Evolutionary conservation across 2,113 vertebrate genomes (phyloP), one percentile per base, ranked within the genome.

Genomic region (Anarhynchus alexandrinus): DNA sequence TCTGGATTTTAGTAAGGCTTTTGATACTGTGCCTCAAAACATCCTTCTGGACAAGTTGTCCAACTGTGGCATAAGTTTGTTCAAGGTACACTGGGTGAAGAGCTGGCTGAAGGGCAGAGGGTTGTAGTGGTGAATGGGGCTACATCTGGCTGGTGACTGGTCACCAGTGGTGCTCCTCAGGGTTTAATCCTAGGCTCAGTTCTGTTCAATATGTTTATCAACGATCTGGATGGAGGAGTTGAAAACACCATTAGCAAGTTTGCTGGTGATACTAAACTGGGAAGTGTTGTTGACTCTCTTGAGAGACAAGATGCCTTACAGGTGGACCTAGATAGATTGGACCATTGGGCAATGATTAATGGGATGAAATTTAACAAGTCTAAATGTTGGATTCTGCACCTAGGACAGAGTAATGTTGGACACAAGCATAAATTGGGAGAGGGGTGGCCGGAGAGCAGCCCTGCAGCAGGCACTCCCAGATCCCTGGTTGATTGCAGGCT

Each of bases 391-490:
- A 40, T 40, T 51, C 27, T 69, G n/a, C n/a, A 51, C 8, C 14
- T 51, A 13, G 23, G 29, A 51, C 3, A 7, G 3, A 29, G 11
- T 51, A 71, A 42, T 1, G 0, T 6, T 1, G 1, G 23, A 6
- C n/a, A 40, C 6, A 40, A 13, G 2, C 27, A 8, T 27, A 49
- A 49, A 21, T 1, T 34, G 5, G 17, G 9, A 49, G 17, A 38
- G 11, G 34, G 45, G 16, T 38, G 52, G 15, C 15, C n/a, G 20
- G 12, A n/a, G 11, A 25, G 15, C 19, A 36, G 9, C 4, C 26
- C 26, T 54, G 19, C 14, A 21, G 45, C 19, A 47, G 45, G 45
- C 43, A 45, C 43, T 14, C 43, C 43, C 43, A 47, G 45, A 45
- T 45, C 43, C 43, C 32, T 32, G 26, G 32, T 7, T 5, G 6